Evolutionary conservation across 2,888 invertebrate species (phyloP).

Genomic region (Caenorhabditis sulstoni): DNA sequence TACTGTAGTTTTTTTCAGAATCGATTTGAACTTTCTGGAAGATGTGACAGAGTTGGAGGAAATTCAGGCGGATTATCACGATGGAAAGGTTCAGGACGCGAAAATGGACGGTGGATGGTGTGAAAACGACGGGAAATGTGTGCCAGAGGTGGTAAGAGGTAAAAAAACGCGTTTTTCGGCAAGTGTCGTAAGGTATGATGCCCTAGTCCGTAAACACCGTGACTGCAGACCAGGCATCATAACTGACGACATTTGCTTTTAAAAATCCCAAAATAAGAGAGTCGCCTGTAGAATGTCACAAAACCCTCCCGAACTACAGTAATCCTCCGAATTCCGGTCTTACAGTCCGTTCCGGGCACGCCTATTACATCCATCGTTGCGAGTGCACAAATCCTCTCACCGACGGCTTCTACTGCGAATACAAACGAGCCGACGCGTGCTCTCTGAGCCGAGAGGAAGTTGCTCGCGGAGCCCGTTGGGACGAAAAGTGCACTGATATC

Average conservation of each 20-base stretch:
- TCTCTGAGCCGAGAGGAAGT: slow-evolving; percentile 57
- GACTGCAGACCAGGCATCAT: not conserved
- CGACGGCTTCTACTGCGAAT: slow-evolving; percentile 58
- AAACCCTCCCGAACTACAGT: not conserved
- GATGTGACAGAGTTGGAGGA: slow-evolving; percentile 22
- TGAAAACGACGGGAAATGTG: slow-evolving; percentile 51
- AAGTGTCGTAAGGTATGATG: not conserved
- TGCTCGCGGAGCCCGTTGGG: slow-evolving; percentile 45
- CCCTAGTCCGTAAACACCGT: not conserved
- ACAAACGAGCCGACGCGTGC: slow-evolving; percentile 49
- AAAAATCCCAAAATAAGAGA: too few species aligned
- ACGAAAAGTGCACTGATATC: slow-evolving; percentile 57
- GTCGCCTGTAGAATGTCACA: not conserved
- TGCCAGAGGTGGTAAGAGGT: slow-evolving; percentile 45
- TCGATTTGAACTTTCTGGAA: slow-evolving; percentile 20
- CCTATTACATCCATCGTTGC: slow-evolving; percentile 45
- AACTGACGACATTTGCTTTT: not conserved
- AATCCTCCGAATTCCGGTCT: too few species aligned
- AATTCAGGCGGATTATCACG: slow-evolving; percentile 25
- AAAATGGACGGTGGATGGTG: slow-evolving; percentile 35
- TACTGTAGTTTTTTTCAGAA: slow-evolving; percentile 20
- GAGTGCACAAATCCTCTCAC: slow-evolving; percentile 37
- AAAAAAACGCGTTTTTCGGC: too few species aligned
- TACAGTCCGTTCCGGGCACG: slow-evolving; percentile 21
- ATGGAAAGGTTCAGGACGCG: slow-evolving; percentile 20